Evolutionary conservation across 2,113 vertebrate genomes (phyloP).

Genomic region (Calypte anna): DNA sequence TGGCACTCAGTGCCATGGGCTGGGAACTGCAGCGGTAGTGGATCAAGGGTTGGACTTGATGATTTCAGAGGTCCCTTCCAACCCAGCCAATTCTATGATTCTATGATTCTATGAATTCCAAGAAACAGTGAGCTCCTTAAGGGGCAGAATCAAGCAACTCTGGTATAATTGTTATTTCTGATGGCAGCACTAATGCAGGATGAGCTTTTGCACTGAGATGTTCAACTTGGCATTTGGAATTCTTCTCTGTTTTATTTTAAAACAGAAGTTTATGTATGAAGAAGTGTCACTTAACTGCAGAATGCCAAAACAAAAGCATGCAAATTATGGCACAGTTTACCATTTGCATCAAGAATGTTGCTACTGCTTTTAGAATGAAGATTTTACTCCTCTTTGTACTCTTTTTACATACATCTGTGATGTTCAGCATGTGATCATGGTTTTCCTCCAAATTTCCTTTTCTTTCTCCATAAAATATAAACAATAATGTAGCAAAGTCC

Average conservation of each 20-base stretch:
- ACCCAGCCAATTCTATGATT: too few relatives aligned
- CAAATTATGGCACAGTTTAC: not conserved
- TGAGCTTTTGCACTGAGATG: not conserved
- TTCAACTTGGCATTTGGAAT: conserved; percentile 26
- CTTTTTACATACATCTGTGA: not conserved
- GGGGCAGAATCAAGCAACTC: not conserved
- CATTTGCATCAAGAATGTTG: conserved; percentile 34
- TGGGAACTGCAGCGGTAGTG: too few relatives aligned
- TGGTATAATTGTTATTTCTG: not conserved
- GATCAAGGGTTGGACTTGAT: too few relatives aligned
- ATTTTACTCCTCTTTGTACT: not conserved
- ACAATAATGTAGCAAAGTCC: not conserved
- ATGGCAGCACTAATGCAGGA: not conserved
- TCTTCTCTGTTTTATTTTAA: not conserved
- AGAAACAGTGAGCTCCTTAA: not conserved
- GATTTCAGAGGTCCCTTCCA: too few relatives aligned
- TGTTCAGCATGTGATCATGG: not conserved
- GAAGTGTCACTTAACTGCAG: conserved; percentile 7
- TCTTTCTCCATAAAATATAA: not conserved
- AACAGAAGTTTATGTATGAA: conserved; percentile 14
- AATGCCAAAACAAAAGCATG: conserved; percentile 4
- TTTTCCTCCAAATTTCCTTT: conserved; percentile 25
- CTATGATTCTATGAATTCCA: not conserved
- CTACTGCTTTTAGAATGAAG: not conserved
- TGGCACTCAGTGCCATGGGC: too few relatives aligned